phyloP scores from a whole-genome alignment of 2,797 vertebrate species.

The Micrastur ruficollis region DNA sequence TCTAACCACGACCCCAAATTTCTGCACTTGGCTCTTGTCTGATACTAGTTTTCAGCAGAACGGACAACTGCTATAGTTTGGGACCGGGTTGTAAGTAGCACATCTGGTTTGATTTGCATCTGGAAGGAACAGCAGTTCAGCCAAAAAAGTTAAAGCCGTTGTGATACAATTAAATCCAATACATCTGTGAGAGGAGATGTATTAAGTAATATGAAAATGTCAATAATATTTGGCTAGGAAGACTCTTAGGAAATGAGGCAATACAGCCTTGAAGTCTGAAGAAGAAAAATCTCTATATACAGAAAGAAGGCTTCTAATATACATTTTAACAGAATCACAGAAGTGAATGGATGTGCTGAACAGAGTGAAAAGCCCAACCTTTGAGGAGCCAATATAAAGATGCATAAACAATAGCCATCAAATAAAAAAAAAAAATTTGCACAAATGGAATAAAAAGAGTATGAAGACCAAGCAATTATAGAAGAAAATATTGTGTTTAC shows the following conservation, averaged over 20 bases:
- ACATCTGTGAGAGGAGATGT: neutral
- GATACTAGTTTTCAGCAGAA: neutral
- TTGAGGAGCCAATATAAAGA: neutral
- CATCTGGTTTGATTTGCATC: conserved; percentile 8
- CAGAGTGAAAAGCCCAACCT: neutral
- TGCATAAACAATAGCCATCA: neutral
- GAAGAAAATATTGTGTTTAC: neutral
- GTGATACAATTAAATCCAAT: conserved; percentile 1
- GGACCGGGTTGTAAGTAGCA: neutral
- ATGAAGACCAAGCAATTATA: neutral
- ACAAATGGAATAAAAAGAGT: neutral
- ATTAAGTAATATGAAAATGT: neutral
- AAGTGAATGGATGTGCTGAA: neutral
- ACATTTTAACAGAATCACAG: neutral
- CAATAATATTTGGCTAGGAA: neutral
- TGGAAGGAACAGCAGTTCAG: neutral
- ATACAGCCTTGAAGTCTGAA: neutral
- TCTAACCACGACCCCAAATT: neutral
- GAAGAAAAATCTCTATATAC: neutral
- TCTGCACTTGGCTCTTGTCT: neutral
- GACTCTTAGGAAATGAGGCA: neutral
- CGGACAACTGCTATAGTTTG: neutral
- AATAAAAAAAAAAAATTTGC: neutral
- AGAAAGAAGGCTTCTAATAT: neutral
- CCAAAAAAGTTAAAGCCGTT: neutral